These are phyloP conservation scores for Chymomyza costata DNA, from an alignment of 1,140 invertebrate genomes.

Conservation along the genomic window DNA sequence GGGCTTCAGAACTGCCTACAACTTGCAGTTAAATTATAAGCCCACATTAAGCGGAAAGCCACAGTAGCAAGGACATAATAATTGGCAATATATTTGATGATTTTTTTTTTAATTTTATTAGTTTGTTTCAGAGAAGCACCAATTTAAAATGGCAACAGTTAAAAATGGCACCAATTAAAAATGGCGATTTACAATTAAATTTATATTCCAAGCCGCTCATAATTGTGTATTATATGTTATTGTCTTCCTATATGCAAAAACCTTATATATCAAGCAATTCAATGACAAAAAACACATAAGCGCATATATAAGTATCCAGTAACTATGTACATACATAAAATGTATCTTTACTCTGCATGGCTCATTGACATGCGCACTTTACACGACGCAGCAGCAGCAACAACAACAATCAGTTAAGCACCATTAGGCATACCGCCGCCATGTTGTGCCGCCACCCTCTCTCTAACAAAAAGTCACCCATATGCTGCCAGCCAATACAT, in stretches of 20 bases:
- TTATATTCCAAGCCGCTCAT: constrained; percentile 13
- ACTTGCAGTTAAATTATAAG: too few species aligned
- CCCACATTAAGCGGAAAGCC: too few species aligned
- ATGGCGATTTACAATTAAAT: constrained; percentile 31
- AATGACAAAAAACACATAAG: too few species aligned
- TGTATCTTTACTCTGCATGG: constrained; percentile 8
- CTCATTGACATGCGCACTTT: constrained; percentile 57
- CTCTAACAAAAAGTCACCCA: not conserved
- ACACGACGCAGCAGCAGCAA: constrained; percentile 34
- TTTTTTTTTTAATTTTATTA: too few species aligned
- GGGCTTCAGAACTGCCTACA: too few species aligned
- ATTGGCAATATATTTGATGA: too few species aligned
- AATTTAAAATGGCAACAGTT: too few species aligned
- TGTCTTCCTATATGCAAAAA: constrained; percentile 55
- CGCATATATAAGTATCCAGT: constrained; percentile 4
- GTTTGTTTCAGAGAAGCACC: too few species aligned
- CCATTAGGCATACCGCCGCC: constrained; percentile 60
- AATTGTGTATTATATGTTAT: constrained; percentile 33
- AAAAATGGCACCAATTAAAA: too few species aligned
- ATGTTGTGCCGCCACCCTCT: constrained; percentile 37
- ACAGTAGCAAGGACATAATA: too few species aligned
- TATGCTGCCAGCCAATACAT: constrained; percentile 13
- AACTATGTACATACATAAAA: constrained; percentile 4
- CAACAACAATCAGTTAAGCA: constrained; percentile 52
- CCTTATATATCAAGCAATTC: not conserved